phyloP scores from a whole-genome alignment of 2,888 invertebrate genomes.

The Anarsia innoxiella region DNA sequence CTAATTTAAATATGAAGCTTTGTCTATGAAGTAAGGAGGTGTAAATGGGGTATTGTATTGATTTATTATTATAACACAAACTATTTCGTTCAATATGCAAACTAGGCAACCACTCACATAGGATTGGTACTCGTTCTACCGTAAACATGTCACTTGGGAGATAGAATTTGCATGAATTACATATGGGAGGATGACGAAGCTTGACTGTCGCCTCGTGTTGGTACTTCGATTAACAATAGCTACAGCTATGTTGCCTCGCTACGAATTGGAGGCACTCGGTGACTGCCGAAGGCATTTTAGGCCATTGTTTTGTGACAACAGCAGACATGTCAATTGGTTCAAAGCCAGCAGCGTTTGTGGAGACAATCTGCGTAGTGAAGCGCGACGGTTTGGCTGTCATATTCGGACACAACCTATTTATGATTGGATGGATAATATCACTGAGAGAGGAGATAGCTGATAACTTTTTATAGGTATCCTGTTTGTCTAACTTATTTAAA shows the following conservation, averaged over 20 bases:
- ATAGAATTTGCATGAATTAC: slow-evolving; percentile 32
- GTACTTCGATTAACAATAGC: not conserved
- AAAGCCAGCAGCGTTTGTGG: slow-evolving; percentile 2
- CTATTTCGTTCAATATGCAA: not conserved
- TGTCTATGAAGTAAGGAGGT: too few species aligned
- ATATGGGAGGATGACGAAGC: slow-evolving; percentile 18
- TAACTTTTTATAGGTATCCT: too few species aligned
- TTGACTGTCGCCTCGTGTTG: slow-evolving; percentile 4
- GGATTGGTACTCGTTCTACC: slow-evolving; percentile 27
- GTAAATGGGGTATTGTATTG: too few species aligned
- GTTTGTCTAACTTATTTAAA: too few species aligned
- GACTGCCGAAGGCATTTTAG: not conserved
- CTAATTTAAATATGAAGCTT: too few species aligned
- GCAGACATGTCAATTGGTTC: slow-evolving; percentile 1
- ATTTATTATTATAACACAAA: too few species aligned
- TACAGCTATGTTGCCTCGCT: not conserved
- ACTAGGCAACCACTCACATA: slow-evolving; percentile 17
- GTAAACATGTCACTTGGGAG: slow-evolving; percentile 27
- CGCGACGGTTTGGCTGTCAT: not conserved
- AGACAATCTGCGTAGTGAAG: not conserved
- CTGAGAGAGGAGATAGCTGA: too few species aligned
- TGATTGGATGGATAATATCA: too few species aligned
- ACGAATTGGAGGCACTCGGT: slow-evolving; percentile 1
- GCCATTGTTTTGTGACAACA: slow-evolving; percentile 2
- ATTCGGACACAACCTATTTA: not conserved